phyloP scores from a whole-genome alignment of 2,113 vertebrate genomes.

The Apistogramma diplotaenia region DNA sequence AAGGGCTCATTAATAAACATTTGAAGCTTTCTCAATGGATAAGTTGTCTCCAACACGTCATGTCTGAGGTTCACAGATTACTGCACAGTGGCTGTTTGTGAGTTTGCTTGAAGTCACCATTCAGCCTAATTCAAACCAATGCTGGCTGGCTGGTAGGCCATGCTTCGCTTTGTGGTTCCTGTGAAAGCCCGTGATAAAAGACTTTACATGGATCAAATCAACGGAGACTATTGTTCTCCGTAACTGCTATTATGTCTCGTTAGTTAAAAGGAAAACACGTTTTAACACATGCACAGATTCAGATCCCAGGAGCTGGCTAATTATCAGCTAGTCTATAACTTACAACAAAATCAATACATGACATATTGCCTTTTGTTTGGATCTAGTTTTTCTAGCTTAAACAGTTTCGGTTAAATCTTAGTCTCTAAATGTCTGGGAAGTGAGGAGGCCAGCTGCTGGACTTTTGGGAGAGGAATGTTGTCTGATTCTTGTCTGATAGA shows the following conservation, averaged over 20 bases:
- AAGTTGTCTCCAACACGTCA: constrained; percentile 52
- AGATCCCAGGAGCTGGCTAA: not conserved
- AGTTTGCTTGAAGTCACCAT: constrained; percentile 14
- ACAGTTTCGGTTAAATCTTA: too few relatives aligned
- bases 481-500: not conserved
- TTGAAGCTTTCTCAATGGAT: constrained; percentile 35
- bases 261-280: not conserved
- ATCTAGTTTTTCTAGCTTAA: not conserved
- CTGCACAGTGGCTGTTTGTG: constrained; percentile 46
- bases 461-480: too few relatives aligned
- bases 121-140: constrained; percentile 21
- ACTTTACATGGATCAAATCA: constrained; percentile 18
- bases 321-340: constrained; percentile 8
- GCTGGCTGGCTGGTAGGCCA: not conserved
- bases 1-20: constrained; percentile 65
- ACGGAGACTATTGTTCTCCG: not conserved
- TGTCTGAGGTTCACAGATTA: constrained; percentile 47
- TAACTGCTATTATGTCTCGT: not conserved
- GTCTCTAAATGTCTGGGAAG: not conserved
- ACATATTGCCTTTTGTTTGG: not conserved
- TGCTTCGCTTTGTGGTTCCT: constrained; percentile 21
- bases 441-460: not conserved
- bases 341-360: not conserved
- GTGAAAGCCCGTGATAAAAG: constrained; percentile 29
- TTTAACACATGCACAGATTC: not conserved